Evolutionary conservation across 2,113 vertebrate genomes (phyloP), one percentile per base, ranked within the genome.

Genomic region (Sminthopsis crassicaudata): DNA sequence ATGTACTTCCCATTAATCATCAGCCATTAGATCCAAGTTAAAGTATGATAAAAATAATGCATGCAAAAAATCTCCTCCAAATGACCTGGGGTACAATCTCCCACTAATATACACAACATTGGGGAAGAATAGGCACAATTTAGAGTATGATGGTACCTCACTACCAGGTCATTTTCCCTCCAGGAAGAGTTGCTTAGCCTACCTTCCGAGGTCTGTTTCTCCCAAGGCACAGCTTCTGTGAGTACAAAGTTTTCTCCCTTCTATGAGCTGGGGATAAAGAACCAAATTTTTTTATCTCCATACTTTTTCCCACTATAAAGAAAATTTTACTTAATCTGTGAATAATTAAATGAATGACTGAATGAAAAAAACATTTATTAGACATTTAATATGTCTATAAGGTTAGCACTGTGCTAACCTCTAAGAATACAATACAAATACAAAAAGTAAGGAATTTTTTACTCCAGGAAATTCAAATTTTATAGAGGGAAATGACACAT

Each of bases 331-430:
- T 42, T 42, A 84, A 84, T 84, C 36, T 42, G 67, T 84, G n/a
- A 84, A 84, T 84, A 84, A 76, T 76, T 76, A 76, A 76, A 84
- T n/a, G 67, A n/a, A 84, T 84, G 67, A 84, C n/a, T 76, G 30
- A 36, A 60, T 60, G 55, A 60, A 60, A 60, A 60, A 42, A 84
- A 3, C 57, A 60, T 60, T n/a, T 53, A 53, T n/a, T 57, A 57
- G 24, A 11, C 25, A 57, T 11, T 57, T 27, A 57, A 57, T 57
- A 57, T 2, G 8, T 57, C 48, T 48, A 48, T 48, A 48, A 48
- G 48, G 23, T 84, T 12, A 84, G 67, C 7, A 84, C n/a, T 84
- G n/a, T 84, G n/a, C 36, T 84, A 84, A 42, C 19, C 19, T 84
- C 67, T 84, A 42, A 42, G 67, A 84, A 22, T 84, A 42, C 67